Base-by-base conservation (phyloP, 2,888 invertebrate genomes). In the Campoplex nolae region DNA sequence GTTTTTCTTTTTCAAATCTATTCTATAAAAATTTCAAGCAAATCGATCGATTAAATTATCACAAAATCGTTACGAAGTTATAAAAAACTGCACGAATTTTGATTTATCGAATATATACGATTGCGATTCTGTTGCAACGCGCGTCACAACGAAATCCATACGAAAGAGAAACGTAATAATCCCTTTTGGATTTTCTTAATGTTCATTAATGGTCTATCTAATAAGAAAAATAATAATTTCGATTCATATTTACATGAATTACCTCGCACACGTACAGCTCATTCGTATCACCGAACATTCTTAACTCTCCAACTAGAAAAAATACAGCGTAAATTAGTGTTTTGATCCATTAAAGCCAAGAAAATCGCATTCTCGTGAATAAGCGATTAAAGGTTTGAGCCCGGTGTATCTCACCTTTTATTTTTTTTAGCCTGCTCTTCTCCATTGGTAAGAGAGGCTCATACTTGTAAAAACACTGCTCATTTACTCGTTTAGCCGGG, bases 401-500 rank as follows among this genome's bases (percentile, higher is more conserved):
- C 62, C 16, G 32, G 28, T 62, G 13, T 32, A 62, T 62, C 6
- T 32, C 16, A n/a, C 45, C 28, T 62, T 76, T 32, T 48, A 18
- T 6, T 38, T 6, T n/a, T 76, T 76, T 62, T 65, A 28, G 74
- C 38, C 38, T 6, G 38, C 38, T 32, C 38, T 51, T 11, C 38
- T 62, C 32, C 32, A 16, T 74, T 23, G 56, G 56, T 74, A 38
- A 56, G 35, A 35, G 56, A 18, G 32, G 68, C n/a, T 54, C 74
- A 35, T 56, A 54, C 56, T 62, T 62, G 62, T 45, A 62, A 67
- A 42, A 35, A 67, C 51, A 67, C 48, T 51, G 51, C 51, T 76
- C 58, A 45, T 48, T 56, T 42, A 65, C 65, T 77, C 77, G 77
- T 77, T 77, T 77, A 77, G 67, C 42, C 35, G 23, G 23, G 62